phyloP scores from a whole-genome alignment of 1,140 invertebrate species.

The Lepidurus apus region DNA sequence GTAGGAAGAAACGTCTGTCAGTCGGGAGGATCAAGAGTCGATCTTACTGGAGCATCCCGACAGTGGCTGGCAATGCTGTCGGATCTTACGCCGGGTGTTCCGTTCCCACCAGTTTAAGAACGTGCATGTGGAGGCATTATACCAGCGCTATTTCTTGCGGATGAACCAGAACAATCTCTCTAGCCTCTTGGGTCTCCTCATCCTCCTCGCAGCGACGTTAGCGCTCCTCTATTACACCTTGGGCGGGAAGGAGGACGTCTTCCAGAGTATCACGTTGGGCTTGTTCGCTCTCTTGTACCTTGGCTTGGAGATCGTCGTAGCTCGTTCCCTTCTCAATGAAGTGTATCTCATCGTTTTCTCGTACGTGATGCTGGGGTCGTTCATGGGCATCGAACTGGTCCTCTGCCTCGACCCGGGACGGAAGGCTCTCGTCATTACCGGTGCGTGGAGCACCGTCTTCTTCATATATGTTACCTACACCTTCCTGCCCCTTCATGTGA shows the following conservation, averaged over 20 bases:
- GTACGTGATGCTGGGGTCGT: constrained; percentile 59
- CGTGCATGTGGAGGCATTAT: constrained; percentile 77
- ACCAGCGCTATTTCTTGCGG: constrained; percentile 85
- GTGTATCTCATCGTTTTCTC: constrained; percentile 75
- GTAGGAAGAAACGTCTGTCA: constrained; percentile 37
- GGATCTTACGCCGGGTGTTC: constrained; percentile 46
- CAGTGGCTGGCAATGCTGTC: constrained; percentile 39
- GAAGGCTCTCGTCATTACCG: constrained; percentile 45
- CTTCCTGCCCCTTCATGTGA: constrained; percentile 72
- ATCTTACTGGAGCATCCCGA: constrained; percentile 37
- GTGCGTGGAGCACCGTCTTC: constrained; percentile 62
- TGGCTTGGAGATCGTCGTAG: constrained; percentile 67
- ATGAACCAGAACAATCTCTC: constrained; percentile 88
- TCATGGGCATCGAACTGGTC: constrained; percentile 45
- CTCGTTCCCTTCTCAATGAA: constrained; percentile 77
- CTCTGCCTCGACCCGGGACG: constrained; percentile 48
- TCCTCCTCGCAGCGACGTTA: constrained; percentile 61
- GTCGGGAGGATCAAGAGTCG: constrained; percentile 37
- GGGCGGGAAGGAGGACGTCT: constrained; percentile 38
- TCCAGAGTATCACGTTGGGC: constrained; percentile 42
- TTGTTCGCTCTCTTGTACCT: constrained; percentile 47
- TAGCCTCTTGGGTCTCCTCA: constrained; percentile 68
- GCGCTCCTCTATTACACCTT: constrained; percentile 45
- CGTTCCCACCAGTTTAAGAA: constrained; percentile 63
- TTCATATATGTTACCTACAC: constrained; percentile 85